Percentiles rank a stretch among this genome's conserved stretches.
phyloP scores from a whole-genome alignment of 2,797 vertebrate species.

The Tangara arthus region DNA sequence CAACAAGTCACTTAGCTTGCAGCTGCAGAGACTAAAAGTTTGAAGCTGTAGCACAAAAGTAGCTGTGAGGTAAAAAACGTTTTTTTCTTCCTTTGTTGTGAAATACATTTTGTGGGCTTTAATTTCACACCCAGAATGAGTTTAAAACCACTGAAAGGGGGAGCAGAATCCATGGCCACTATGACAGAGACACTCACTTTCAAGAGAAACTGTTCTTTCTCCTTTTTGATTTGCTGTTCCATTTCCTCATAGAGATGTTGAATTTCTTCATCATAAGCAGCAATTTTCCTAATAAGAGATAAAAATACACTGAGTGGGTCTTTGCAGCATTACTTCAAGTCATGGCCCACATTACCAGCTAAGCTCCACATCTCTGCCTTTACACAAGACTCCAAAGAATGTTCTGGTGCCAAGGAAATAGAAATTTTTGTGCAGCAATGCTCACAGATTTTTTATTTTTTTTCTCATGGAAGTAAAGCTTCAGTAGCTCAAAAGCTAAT shows the following conservation, averaged over 20 bases:
- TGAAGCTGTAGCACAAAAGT: background rate
- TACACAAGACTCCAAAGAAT: background rate
- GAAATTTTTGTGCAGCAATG: background rate
- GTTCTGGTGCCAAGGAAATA: background rate
- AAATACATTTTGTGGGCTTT: background rate
- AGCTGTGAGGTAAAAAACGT: background rate
- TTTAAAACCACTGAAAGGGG: background rate
- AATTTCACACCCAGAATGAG: background rate
- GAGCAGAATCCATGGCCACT: background rate
- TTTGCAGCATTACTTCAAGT: background rate
- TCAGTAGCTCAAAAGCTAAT: background rate
- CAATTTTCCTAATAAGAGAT: slow-evolving; percentile 81
- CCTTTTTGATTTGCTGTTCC: slow-evolving; percentile 92
- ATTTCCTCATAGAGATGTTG: slow-evolving; percentile 92
- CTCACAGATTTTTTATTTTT: background rate
- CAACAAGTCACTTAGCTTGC: background rate
- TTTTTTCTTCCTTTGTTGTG: background rate
- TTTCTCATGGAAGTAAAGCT: background rate
- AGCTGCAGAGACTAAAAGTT: background rate
- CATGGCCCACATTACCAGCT: background rate
- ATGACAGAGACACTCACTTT: slow-evolving; percentile 75
- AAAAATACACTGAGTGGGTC: background rate
- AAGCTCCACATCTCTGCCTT: background rate
- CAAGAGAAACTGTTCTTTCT: slow-evolving; percentile 87
- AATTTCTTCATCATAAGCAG: slow-evolving; percentile 88